These are phyloP conservation scores for Podocnemis expansa DNA, from an alignment of 2,113 vertebrate genomes.

Conservation along the genomic window DNA sequence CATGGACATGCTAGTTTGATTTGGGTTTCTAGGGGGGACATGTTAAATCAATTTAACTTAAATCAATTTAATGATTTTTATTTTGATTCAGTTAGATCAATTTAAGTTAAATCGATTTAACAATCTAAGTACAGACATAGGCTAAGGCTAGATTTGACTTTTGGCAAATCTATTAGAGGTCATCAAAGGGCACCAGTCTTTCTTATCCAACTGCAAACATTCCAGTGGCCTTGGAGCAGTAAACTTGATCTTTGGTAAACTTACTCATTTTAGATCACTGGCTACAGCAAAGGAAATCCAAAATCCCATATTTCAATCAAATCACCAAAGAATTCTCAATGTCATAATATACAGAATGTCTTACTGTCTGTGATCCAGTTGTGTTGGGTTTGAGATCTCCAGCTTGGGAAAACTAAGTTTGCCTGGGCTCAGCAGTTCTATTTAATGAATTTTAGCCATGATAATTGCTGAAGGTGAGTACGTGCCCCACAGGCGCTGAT, in stretches of 20 bases:
- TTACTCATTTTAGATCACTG: background rate
- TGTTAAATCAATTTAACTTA: too few relatives aligned
- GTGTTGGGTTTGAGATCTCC: background rate
- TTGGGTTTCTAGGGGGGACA: too few relatives aligned
- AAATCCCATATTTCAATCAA: background rate
- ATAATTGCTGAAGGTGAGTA: background rate
- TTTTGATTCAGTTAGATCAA: too few relatives aligned
- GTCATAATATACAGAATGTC: background rate
- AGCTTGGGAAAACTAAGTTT: background rate
- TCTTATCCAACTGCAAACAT: background rate
- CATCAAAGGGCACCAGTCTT: background rate
- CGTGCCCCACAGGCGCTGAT: background rate
- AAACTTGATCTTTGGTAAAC: background rate
- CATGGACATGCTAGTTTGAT: too few relatives aligned
- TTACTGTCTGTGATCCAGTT: background rate
- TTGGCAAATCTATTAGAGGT: background rate
- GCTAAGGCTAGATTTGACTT: background rate
- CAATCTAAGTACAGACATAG: too few relatives aligned
- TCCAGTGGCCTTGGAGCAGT: background rate
- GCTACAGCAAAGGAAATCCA: background rate
- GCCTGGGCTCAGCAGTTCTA: background rate
- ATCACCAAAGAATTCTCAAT: background rate
- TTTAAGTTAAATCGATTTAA: too few relatives aligned
- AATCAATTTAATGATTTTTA: too few relatives aligned
- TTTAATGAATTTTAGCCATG: background rate